Conservation (phyloP, 1,140 invertebrate species). For the Philopotamus ludificatus region DNA sequence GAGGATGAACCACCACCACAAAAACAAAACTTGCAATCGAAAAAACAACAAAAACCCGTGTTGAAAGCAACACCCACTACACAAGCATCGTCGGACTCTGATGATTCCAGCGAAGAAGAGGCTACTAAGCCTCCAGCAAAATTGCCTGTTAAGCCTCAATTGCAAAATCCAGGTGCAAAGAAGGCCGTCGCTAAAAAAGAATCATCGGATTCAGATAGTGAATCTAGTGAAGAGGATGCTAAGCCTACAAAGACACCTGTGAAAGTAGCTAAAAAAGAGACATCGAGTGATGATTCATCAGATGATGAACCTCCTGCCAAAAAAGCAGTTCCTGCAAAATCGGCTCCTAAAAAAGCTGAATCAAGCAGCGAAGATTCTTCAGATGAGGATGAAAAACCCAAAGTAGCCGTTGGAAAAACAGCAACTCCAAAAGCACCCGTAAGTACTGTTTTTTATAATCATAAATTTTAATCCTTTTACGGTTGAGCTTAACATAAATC, state of each 20-base stretch:
- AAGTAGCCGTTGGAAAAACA: conserved; percentile 16
- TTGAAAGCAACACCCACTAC: conserved; percentile 16
- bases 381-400: conserved; percentile 44
- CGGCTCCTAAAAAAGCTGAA: conserved; percentile 34
- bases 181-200: conserved; percentile 25
- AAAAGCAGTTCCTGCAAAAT: conserved; percentile 36
- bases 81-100: conserved; percentile 43
- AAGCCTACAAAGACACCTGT: conserved; percentile 28
- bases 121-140: conserved; percentile 44
- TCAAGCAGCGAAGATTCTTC: conserved; percentile 44
- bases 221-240: conserved; percentile 42
- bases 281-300: conserved; percentile 43
- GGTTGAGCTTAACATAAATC: neutral
- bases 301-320: conserved; percentile 43
- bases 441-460: conserved; percentile 8
- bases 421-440: conserved; percentile 29
- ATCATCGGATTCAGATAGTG: conserved; percentile 38
- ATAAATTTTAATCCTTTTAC: too few species aligned
- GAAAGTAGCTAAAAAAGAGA: conserved; percentile 39
- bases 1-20: conserved; percentile 42
- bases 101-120: conserved; percentile 44
- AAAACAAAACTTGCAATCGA: conserved; percentile 36
- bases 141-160: conserved; percentile 24
- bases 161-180: conserved; percentile 43
- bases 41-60: conserved; percentile 17